Evolutionary conservation across 92 coral and sea anemone genomes (phyloP).

Genomic region (Heliopora coerulea): DNA sequence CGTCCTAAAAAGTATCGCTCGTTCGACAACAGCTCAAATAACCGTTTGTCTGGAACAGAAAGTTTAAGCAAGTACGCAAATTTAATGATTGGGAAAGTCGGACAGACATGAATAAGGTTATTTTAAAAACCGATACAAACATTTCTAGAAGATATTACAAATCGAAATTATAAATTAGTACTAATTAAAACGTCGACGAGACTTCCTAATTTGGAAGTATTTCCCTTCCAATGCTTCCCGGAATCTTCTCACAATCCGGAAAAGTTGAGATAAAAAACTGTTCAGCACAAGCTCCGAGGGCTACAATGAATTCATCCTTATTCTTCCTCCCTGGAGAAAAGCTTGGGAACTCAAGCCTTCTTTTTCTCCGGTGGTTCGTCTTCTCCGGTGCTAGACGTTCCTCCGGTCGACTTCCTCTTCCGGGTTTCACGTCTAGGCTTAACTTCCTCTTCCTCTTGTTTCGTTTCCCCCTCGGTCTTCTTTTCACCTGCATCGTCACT

Average conservation of each 20-base stretch:
- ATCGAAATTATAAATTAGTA: background rate
- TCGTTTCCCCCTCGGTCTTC: constrained; percentile 1
- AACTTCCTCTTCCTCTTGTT: constrained; percentile 1
- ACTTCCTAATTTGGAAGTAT: background rate
- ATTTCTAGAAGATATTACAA: background rate
- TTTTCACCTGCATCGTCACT: constrained; percentile 13
- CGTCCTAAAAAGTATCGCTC: too few species aligned
- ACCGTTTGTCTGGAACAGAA: too few species aligned
- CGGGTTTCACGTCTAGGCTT: constrained; percentile 19
- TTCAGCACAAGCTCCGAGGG: background rate
- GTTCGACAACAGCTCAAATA: too few species aligned
- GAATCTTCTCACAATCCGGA: too few species aligned
- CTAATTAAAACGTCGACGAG: background rate
- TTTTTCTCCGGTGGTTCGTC: constrained; percentile 41
- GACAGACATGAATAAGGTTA: too few species aligned
- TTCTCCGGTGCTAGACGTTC: constrained; percentile 1
- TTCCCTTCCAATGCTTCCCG: background rate
- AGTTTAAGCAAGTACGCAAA: too few species aligned
- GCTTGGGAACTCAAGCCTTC: constrained; percentile 43
- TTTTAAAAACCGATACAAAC: too few species aligned
- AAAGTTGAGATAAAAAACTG: background rate
- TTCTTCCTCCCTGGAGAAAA: background rate
- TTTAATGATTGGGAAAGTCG: too few species aligned
- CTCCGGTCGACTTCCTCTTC: constrained; percentile 38
- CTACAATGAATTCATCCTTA: too few species aligned